A percentile compares a stretch with the other conserved stretches of the same genome.
These are phyloP conservation scores for Myotis pilosus DNA, from an alignment of 2,797 vertebrate genomes.

Conservation along the genomic window DNA sequence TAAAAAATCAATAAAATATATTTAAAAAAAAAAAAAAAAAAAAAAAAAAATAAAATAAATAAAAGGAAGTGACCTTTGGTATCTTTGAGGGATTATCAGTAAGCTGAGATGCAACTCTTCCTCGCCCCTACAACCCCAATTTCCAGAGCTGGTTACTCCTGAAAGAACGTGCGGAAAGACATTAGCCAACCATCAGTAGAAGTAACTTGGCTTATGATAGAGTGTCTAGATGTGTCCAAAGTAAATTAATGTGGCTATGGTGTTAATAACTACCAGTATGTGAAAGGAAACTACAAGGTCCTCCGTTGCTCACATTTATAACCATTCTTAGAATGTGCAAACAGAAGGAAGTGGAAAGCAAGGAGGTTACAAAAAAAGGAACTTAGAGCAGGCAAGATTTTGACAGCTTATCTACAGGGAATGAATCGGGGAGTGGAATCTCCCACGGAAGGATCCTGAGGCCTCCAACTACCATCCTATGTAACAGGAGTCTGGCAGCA, in stretches of 20 bases:
- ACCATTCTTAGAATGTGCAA: background rate
- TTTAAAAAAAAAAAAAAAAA: no score
- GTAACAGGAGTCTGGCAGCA: background rate
- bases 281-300: background rate
- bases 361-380: constrained; percentile 28
- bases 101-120: background rate
- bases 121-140: background rate
- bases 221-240: background rate
- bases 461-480: background rate
- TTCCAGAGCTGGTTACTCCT: background rate
- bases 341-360: background rate
- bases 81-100: background rate
- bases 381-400: constrained; percentile 14
- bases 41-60: no score
- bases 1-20: no score
- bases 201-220: background rate
- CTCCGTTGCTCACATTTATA: background rate
- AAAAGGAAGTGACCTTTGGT: background rate
- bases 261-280: background rate
- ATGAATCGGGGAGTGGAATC: background rate
- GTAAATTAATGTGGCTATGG: background rate
- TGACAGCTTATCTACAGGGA: background rate
- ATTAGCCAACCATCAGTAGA: background rate
- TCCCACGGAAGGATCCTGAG: background rate
- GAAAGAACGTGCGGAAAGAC: background rate